phyloP scores from a whole-genome alignment of 1,140 invertebrate species.

The Micrasema minimum region DNA sequence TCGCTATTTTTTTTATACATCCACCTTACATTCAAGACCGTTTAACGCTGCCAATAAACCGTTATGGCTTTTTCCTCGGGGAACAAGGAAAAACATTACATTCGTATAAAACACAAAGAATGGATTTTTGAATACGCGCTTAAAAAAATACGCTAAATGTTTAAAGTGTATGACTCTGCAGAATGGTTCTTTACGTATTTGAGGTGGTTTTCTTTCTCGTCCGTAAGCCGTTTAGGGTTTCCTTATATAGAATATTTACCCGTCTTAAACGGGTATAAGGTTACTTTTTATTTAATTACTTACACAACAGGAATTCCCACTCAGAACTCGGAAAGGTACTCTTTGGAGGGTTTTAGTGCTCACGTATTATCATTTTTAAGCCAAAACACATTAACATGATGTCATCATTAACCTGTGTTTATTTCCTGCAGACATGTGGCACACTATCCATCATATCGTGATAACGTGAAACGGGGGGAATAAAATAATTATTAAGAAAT shows the following conservation, averaged over 20 bases:
- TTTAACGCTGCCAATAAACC: slow-evolving; percentile 28
- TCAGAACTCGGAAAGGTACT: slow-evolving; percentile 9
- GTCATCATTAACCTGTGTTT: slow-evolving; percentile 10
- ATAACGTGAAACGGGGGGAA: too few species aligned
- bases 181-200: neutral
- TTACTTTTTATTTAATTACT: slow-evolving; percentile 38
- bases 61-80: slow-evolving; percentile 5
- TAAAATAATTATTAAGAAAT: too few species aligned
- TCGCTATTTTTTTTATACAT: slow-evolving; percentile 20
- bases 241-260: slow-evolving; percentile 4
- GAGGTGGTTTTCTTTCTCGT: neutral
- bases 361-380: neutral
- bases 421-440: too few species aligned
- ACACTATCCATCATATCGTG: too few species aligned
- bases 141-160: slow-evolving; percentile 9
- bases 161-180: neutral
- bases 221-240: neutral
- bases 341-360: slow-evolving; percentile 12
- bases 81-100: slow-evolving; percentile 25
- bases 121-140: slow-evolving; percentile 22
- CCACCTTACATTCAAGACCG: slow-evolving; percentile 9
- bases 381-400: slow-evolving; percentile 13
- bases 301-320: slow-evolving; percentile 39
- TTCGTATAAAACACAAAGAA: slow-evolving; percentile 11
- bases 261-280: slow-evolving; percentile 26